Evolutionary conservation across 2,888 invertebrate genomes (phyloP).

Genomic region (Biston stratarius): DNA sequence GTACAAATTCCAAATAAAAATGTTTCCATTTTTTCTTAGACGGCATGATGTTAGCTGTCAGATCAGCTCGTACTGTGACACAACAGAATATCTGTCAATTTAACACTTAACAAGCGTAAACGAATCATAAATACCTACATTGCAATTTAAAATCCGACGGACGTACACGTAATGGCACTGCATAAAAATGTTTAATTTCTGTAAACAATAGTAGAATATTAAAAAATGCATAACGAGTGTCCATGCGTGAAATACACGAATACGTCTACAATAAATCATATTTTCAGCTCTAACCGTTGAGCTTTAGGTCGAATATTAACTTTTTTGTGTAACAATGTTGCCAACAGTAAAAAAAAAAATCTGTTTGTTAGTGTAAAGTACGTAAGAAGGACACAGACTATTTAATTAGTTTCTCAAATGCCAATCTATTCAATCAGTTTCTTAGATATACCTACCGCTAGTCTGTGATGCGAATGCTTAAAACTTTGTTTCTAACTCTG

Average conservation of each 20-base stretch:
- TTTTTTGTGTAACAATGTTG: not conserved
- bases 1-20: too few species aligned
- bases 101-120: slow-evolving; percentile 20
- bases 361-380: too few species aligned
- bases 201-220: slow-evolving; percentile 36
- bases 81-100: slow-evolving; percentile 12
- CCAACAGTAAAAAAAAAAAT: slow-evolving; percentile 12
- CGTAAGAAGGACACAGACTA: slow-evolving; percentile 1
- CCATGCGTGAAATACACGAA: slow-evolving; percentile 58
- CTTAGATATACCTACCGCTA: slow-evolving; percentile 17
- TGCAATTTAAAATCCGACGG: slow-evolving; percentile 16
- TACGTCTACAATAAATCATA: not conserved
- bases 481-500: slow-evolving; percentile 5
- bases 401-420: slow-evolving; percentile 54
- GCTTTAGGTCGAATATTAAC: slow-evolving; percentile 4
- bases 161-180: slow-evolving; percentile 24
- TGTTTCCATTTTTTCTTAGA: too few species aligned
- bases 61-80: not conserved
- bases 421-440: slow-evolving; percentile 40
- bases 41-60: too few species aligned
- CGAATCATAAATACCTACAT: slow-evolving; percentile 10
- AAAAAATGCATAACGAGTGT: slow-evolving; percentile 50
- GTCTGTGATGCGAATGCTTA: slow-evolving; percentile 27
- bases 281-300: not conserved
- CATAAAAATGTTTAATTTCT: slow-evolving; percentile 28